Evolutionary conservation across 2,888 invertebrate species (phyloP), one percentile per base, ranked within the genome.

Genomic region (Tenthredo notha): DNA sequence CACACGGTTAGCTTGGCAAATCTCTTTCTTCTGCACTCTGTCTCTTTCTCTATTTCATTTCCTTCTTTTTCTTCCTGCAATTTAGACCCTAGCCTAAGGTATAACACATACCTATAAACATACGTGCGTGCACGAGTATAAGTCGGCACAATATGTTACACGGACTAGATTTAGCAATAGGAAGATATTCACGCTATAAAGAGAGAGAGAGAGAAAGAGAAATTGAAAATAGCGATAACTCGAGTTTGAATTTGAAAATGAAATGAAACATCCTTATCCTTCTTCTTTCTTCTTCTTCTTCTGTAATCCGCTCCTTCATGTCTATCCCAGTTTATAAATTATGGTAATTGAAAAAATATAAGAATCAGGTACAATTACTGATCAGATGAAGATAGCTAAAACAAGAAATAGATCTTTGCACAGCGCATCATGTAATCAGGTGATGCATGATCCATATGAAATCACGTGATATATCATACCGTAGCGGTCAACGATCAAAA

Each of bases 401-500:
- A 54, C 37, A 29, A 21, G 9, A 58, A 58, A 58, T 29, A 58
- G 10, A 58, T 78, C 61, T 61, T 25, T 21, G 25, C 21, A 25
- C 61, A 3, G 21, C 12, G 21, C 61, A 21, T 47, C 3, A 47
- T 25, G 12, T 61, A 25, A 61, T 61, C 61, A 25, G 61, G 21
- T 25, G 61, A 61, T 61, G 61, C 25, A 61, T 61, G 61, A 61
- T 25, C 25, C 25, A 12, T 12, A 61, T 12, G 61, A 78, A 78
- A 78, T 78, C 58, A 78, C 78, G 58, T 78, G 58, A 78, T 58
- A 3, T 15, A 47, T 12, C 47, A 47, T 50, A 18, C 50, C 18
- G n/a, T 6, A 18, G 21, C 9, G 25, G 70, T 37, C 37, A 37
- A 5, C 21, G 43, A 74, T 47, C 43, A 12, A 25, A 74, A 43